Evolutionary conservation across 2,113 vertebrate species (phyloP).

Genomic region (Bubo bubo): DNA sequence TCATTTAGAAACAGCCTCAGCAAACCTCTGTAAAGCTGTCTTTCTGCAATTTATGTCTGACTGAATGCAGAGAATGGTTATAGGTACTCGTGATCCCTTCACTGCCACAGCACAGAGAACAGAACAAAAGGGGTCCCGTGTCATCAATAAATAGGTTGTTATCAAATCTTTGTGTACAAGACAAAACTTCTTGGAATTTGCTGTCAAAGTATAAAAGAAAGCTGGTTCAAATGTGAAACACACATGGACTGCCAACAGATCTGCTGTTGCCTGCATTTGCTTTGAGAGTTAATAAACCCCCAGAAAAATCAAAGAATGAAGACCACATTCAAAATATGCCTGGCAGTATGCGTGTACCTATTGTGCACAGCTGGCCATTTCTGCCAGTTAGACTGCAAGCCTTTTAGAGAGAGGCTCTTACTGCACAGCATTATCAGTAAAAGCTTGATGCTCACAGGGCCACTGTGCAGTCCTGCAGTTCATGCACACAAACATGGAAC

Average conservation of each 20-base stretch:
- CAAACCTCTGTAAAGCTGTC: constrained; percentile 22
- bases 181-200: constrained; percentile 52
- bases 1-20: neutral
- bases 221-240: neutral
- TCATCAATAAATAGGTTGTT: neutral
- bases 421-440: neutral
- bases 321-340: neutral
- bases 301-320: neutral
- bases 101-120: neutral
- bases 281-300: neutral
- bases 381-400: neutral
- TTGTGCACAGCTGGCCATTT: neutral
- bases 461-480: neutral
- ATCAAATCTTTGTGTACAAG: neutral
- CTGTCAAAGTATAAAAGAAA: constrained; percentile 39
- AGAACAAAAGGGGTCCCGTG: neutral
- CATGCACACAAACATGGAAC: neutral
- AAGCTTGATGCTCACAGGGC: neutral
- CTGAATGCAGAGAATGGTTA: constrained; percentile 20
- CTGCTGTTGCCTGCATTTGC: constrained; percentile 2
- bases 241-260: neutral
- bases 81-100: neutral
- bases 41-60: constrained; percentile 16
- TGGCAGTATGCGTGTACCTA: neutral
- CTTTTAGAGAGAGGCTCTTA: neutral